Evolutionary conservation across 2,113 vertebrate genomes (phyloP), one percentile per base, ranked within the genome.

Genomic region (Paradoxurus hermaphroditus): DNA sequence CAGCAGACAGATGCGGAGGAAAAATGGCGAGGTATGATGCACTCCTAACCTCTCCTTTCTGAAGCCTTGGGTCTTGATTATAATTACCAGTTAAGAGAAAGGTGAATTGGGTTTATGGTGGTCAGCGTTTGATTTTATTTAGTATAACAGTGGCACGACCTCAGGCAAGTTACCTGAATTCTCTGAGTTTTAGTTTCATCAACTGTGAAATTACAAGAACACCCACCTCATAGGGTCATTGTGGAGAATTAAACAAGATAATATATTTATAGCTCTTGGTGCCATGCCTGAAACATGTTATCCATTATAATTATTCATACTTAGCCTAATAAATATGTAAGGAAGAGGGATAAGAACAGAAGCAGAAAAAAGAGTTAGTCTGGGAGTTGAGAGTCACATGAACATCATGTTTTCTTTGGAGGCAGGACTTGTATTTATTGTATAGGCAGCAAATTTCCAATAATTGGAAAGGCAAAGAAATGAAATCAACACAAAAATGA

Each of bases 121-220:
- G 63, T 75, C 77, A 70, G 1, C 1, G 0, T 95, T 89, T 36
- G n/a, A 23, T 73, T 92, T 97, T 68, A 79, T 82, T 94, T 89
- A 41, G 49, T 53, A 2, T 46, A 72, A 51, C 19, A 85, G 21
- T 4, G 62, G 15, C 62, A 7, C 65, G 67, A 81, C 39, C 36
- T 72, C 39, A 68, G 59, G 29, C 0, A 21, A 36, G 9, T 82
- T 77, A 44, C 41, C 68, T 49, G 75, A 92, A 67, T 27, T 73
- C 11, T 46, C 70, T 73, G 59, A 73, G 51, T 56, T 83, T 94
- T 67, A 39, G 44, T 91, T 92, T 79, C 31, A 59, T 92, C 51
- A 67, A 51, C 77, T 94, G 62, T 86, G 91, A 96, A 96, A 86
- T 94, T 90, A 36, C 44, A 72, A 91, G 77, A 89, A 83, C 72